Percentiles rank a stretch among this genome's conserved stretches.
Evolutionary conservation across 2,888 invertebrate species (phyloP).

Genomic region (Catotricha subobsoleta): DNA sequence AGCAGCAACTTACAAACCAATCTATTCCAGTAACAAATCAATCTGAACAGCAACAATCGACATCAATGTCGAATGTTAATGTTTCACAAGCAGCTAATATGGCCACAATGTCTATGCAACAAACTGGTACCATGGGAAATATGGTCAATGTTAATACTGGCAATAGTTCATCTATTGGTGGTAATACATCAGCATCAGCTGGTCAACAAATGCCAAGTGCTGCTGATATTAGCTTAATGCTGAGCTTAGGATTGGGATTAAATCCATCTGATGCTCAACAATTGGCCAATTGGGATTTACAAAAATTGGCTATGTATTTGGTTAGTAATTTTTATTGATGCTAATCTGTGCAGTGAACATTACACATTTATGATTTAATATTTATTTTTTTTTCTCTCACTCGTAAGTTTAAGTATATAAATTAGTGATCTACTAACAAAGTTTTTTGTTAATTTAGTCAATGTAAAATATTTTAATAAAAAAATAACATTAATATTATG

Average conservation of each 20-base stretch:
- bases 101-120: constrained; percentile 9
- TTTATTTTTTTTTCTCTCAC: background rate
- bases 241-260: constrained; percentile 22
- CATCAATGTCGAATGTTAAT: constrained; percentile 16
- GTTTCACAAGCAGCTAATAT: constrained; percentile 2
- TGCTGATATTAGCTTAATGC: constrained; percentile 30
- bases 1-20: constrained; percentile 14
- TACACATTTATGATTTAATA: background rate
- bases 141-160: background rate
- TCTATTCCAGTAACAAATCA: no score
- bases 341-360: background rate
- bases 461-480: no score
- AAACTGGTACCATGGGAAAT: background rate
- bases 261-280: constrained; percentile 34
- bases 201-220: constrained; percentile 26
- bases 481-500: no score
- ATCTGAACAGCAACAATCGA: constrained; percentile 19
- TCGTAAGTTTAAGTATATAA: background rate
- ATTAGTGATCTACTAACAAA: no score
- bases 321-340: constrained; percentile 32
- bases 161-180: background rate
- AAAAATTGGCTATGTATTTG: constrained; percentile 55
- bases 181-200: no score
- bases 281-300: constrained; percentile 54
- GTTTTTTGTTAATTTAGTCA: no score